A percentile compares a stretch with the other conserved stretches of the same genome.
Evolutionary conservation across 2,888 invertebrate genomes (phyloP).

Genomic region (Omphaloscelis lunosa): DNA sequence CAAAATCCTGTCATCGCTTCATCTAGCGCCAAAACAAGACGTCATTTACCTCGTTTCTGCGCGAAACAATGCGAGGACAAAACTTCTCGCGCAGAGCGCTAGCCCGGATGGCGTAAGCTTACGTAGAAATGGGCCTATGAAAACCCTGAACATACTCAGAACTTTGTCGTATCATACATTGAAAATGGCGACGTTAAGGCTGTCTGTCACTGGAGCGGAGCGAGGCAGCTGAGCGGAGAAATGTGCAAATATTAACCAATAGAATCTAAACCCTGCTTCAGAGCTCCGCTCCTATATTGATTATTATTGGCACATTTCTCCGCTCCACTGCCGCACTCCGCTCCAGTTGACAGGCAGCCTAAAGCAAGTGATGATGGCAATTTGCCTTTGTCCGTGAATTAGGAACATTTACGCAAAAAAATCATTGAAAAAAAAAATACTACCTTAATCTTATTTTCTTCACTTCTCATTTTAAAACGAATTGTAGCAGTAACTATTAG

Average conservation of each 20-base stretch:
- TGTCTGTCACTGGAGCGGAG: too few species aligned
- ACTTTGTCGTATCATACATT: neutral
- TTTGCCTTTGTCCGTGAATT: neutral
- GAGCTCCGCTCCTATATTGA: too few species aligned
- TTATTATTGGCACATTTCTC: too few species aligned
- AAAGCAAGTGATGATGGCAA: neutral
- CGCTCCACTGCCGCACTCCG: too few species aligned
- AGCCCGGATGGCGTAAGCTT: neutral
- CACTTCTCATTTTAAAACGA: neutral
- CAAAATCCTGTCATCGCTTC: neutral
- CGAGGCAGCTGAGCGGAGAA: too few species aligned
- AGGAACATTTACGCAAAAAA: neutral
- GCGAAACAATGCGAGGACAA: neutral
- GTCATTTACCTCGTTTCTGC: too few species aligned
- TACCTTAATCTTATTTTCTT: neutral
- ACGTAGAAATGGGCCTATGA: neutral
- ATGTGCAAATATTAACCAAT: too few species aligned
- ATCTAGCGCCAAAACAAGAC: too few species aligned
- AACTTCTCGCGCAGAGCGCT: neutral
- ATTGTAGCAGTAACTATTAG: neutral
- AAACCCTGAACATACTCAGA: neutral
- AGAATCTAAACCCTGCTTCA: too few species aligned
- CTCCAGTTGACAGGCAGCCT: too few species aligned
- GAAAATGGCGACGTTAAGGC: neutral
- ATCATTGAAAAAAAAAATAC: too few species aligned